Conservation (phyloP, 2,113 vertebrate genomes). For the Heteronetta atricapilla region DNA sequence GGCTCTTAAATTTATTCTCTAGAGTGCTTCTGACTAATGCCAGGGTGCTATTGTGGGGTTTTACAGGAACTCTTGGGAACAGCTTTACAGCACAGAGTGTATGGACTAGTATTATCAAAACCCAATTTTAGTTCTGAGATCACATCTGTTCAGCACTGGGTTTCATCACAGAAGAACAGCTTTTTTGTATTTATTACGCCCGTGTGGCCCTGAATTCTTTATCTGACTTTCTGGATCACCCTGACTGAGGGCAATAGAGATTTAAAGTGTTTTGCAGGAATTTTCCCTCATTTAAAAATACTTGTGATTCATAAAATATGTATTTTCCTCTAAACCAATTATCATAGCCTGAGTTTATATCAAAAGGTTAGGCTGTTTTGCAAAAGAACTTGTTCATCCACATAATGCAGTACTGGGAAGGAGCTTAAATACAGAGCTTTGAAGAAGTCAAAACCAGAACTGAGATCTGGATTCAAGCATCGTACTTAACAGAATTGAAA, state of each 20-base stretch:
- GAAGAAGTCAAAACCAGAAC: not conserved
- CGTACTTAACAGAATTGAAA: slow-evolving; percentile 34
- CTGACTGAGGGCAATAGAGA: slow-evolving; percentile 2
- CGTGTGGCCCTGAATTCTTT: not conserved
- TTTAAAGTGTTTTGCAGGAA: not conserved
- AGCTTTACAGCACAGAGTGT: not conserved
- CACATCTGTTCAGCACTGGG: not conserved
- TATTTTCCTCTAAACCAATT: not conserved
- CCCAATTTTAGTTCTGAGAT: not conserved
- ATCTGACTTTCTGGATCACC: not conserved
- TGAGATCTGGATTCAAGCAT: slow-evolving; percentile 12
- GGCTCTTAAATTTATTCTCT: slow-evolving; percentile 18
- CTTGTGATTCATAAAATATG: not conserved
- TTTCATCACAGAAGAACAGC: not conserved
- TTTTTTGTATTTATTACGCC: not conserved
- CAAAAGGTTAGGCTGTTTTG: not conserved
- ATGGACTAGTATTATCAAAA: not conserved
- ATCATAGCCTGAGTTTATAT: not conserved
- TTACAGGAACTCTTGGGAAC: slow-evolving; percentile 9
- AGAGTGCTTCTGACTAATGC: slow-evolving; percentile 50
- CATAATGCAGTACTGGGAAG: not conserved
- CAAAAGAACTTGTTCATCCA: not conserved
- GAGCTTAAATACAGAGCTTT: not conserved
- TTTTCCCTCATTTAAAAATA: not conserved
- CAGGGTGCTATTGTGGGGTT: slow-evolving; percentile 16